These are phyloP conservation scores for Akabosia matsudoensis DNA, from an alignment of 1,140 invertebrate species.

Conservation along the genomic window DNA sequence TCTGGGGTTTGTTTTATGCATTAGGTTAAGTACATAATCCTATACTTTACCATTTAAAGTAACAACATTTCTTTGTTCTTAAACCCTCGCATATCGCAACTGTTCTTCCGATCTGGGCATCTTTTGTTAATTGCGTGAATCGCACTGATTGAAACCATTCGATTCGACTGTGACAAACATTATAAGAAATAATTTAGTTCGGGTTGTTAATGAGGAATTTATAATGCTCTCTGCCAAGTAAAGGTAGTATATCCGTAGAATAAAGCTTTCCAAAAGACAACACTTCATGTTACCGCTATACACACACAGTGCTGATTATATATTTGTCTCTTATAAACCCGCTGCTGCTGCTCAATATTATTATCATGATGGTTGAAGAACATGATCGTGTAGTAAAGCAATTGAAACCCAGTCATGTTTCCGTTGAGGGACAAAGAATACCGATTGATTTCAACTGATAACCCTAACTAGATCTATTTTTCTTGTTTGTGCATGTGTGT, in stretches of 20 bases:
- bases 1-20: no score
- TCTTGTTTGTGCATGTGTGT: conserved; percentile 23
- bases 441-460: conserved; percentile 17
- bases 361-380: background rate
- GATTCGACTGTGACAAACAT: background rate
- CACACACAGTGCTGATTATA: no score
- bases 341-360: no score
- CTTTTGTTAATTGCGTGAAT: background rate
- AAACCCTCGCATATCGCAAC: background rate
- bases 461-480: conserved; percentile 16
- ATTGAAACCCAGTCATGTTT: conserved; percentile 21
- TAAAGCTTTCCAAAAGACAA: no score
- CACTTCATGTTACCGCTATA: no score
- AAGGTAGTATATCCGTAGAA: no score
- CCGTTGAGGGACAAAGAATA: background rate
- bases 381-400: conserved; percentile 8
- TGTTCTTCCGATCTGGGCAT: background rate
- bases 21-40: no score
- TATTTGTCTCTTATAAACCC: no score
- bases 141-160: background rate
- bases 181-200: background rate
- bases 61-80: background rate
- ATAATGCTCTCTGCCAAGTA: no score
- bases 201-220: no score
- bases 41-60: no score